Percentiles rank a stretch among this genome's conserved stretches.
phyloP scores from a whole-genome alignment of 64 coral and sea anemone genomes.

The Montipora sp. region DNA sequence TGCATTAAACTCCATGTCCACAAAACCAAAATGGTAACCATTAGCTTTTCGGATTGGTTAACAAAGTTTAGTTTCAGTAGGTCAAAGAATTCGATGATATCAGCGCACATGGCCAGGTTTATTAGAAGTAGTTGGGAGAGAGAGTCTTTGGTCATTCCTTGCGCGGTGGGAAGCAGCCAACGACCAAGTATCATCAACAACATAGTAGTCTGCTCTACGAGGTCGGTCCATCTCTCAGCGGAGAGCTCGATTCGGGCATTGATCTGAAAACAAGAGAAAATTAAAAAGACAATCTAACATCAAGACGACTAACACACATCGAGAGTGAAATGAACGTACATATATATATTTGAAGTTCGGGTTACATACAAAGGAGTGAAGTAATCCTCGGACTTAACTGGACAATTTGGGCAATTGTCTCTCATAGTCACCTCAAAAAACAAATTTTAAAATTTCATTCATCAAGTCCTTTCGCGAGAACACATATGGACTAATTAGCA shows the following conservation, averaged over 20 bases:
- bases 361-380: no score
- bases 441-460: no score
- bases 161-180: conserved; percentile 80
- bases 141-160: conserved; percentile 79
- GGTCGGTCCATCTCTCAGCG: conserved; percentile 63
- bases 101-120: conserved; percentile 91
- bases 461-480: no score
- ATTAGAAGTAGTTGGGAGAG: conserved; percentile 82
- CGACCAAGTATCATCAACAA: conserved; percentile 86
- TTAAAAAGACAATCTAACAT: background rate
- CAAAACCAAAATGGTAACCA: conserved; percentile 67
- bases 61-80: conserved; percentile 70
- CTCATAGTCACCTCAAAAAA: no score
- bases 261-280: background rate
- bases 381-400: no score
- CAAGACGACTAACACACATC: no score
- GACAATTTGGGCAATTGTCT: no score
- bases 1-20: conserved; percentile 94
- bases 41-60: conserved; percentile 60
- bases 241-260: background rate
- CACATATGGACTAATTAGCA: no score
- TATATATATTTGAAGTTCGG: no score
- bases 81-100: conserved; percentile 96
- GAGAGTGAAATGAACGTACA: no score
- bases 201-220: conserved; percentile 85